Evolutionary conservation across 2,797 vertebrate genomes (phyloP).

Genomic region (Phyllotis vaccarum): DNA sequence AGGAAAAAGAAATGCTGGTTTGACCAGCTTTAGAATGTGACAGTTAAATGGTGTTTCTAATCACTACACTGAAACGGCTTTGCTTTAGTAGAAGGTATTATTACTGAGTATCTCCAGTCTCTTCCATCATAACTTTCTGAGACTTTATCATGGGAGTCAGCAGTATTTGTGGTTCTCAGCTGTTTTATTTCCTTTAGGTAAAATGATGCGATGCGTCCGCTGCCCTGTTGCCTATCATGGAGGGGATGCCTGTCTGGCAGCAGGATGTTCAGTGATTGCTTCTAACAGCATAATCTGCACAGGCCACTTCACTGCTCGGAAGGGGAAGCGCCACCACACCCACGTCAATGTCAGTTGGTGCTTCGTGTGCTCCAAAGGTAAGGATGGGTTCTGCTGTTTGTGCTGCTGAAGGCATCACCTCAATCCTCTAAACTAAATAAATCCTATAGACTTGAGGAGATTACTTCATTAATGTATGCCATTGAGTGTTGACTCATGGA

Average conservation of each 20-base stretch:
- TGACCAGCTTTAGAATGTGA: neutral
- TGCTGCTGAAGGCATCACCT: neutral
- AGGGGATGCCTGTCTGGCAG: constrained; percentile 95
- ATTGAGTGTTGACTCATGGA: neutral
- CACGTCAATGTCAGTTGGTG: constrained; percentile 99
- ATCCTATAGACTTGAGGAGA: neutral
- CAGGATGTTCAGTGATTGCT: constrained; percentile 94
- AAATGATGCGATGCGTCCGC: constrained; percentile 96
- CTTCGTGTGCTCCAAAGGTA: constrained; percentile 99
- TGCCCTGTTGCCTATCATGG: constrained; percentile 97
- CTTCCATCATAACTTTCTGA: neutral
- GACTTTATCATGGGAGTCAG: fast-evolving
- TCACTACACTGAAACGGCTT: neutral
- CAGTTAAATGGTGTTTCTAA: neutral
- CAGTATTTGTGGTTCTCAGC: neutral
- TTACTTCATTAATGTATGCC: neutral
- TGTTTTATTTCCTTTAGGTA: constrained; percentile 87
- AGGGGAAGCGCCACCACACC: constrained; percentile 96
- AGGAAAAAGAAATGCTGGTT: neutral
- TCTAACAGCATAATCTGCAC: constrained; percentile 95
- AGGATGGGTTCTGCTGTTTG: neutral
- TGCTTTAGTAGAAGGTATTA: neutral
- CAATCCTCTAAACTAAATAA: neutral
- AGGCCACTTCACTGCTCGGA: constrained; percentile 95
- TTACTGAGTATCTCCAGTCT: neutral